phyloP scores from a whole-genome alignment of 2,797 vertebrate species.

The Notolabrus celidotus region DNA sequence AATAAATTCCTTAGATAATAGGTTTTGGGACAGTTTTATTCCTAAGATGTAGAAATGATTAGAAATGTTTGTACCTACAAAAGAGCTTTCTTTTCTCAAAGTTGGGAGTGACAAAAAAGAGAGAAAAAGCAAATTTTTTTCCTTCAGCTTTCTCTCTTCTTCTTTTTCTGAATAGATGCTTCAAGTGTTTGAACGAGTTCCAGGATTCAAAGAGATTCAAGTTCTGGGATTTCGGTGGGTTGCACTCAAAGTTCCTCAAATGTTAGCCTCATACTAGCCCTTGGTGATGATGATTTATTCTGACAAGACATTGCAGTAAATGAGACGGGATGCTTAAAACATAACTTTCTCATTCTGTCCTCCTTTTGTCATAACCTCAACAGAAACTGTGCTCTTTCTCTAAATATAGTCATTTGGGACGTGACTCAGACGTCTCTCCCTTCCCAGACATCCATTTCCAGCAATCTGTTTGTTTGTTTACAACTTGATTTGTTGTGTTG shows the following conservation, averaged over 20 bases:
- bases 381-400: constrained; percentile 1
- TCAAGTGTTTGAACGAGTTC: constrained; percentile 91
- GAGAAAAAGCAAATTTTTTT: neutral
- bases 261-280: neutral
- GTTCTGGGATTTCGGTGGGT: constrained; percentile 94
- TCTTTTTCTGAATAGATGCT: constrained; percentile 86
- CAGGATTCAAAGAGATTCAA: constrained; percentile 94
- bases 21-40: no score
- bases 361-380: constrained; percentile 16
- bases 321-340: neutral
- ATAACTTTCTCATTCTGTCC: constrained; percentile 10
- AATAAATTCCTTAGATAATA: no score
- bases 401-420: constrained; percentile 12
- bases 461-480: constrained; percentile 23
- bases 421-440: constrained; percentile 18
- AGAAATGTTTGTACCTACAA: no score
- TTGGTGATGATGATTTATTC: constrained; percentile 6
- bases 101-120: no score
- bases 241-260: neutral
- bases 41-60: no score
- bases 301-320: constrained; percentile 20
- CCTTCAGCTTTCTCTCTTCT: neutral
- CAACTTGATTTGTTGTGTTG: constrained; percentile 40
- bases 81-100: no score
- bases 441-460: constrained; percentile 19